phyloP scores from a whole-genome alignment of 2,797 vertebrate species.

The Australoheros facetus region DNA sequence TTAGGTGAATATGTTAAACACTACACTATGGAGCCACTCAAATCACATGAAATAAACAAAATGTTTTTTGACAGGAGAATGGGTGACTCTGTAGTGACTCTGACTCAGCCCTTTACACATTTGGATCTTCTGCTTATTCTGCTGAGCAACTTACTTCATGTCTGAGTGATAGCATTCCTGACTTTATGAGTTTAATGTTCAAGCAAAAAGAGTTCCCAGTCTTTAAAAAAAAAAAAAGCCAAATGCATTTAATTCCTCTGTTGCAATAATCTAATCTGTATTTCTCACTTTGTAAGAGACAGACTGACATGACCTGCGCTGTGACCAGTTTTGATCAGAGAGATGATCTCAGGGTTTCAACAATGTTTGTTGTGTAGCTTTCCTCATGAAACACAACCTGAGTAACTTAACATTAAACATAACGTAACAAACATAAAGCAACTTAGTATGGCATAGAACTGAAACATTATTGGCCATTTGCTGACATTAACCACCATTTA shows the following conservation, averaged over 20 bases:
- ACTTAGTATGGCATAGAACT: too few relatives aligned
- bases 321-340: neutral
- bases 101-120: too few relatives aligned
- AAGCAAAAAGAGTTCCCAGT: neutral
- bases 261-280: neutral
- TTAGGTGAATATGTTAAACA: too few relatives aligned
- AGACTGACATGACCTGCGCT: neutral
- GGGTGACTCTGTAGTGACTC: too few relatives aligned
- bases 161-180: too few relatives aligned
- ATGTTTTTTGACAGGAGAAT: too few relatives aligned
- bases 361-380: neutral
- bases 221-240: neutral
- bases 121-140: too few relatives aligned
- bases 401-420: neutral
- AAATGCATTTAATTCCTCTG: neutral
- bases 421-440: neutral
- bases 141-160: too few relatives aligned
- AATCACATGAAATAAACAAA: too few relatives aligned
- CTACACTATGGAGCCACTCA: too few relatives aligned
- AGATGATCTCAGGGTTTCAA: neutral
- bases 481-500: neutral
- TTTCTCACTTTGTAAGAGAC: neutral
- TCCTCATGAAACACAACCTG: neutral
- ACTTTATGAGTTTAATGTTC: neutral
- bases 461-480: neutral